phyloP scores from a whole-genome alignment of 1,140 invertebrate species.

The Myzus persicae region DNA sequence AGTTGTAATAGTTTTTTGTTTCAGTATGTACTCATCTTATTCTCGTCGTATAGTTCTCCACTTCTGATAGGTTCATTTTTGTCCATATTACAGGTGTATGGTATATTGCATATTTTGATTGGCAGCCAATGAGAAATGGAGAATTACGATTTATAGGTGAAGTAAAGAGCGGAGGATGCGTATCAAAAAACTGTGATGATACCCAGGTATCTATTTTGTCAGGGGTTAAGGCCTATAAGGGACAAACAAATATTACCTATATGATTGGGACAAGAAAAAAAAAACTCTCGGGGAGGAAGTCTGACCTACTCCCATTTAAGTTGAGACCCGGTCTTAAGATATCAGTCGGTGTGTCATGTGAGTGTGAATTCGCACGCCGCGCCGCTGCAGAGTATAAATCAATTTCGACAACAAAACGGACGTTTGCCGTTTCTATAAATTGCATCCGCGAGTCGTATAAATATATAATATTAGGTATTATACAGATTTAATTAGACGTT shows the following conservation, averaged over 20 bases:
- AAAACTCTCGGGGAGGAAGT: not conserved
- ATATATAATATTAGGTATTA: not conserved
- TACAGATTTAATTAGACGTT: conserved; percentile 27
- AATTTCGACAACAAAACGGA: conserved; percentile 5
- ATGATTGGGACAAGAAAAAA: not conserved
- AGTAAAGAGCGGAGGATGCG: too few relatives aligned
- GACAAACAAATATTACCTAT: not conserved
- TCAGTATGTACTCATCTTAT: too few relatives aligned
- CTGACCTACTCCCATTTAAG: not conserved
- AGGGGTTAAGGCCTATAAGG: too few relatives aligned
- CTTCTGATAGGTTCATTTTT: too few relatives aligned
- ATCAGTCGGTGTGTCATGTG: not conserved
- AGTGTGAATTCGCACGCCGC: not conserved
- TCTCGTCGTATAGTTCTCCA: too few relatives aligned
- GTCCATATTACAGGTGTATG: too few relatives aligned
- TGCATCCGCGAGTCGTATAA: not conserved
- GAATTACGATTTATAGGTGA: too few relatives aligned
- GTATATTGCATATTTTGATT: too few relatives aligned
- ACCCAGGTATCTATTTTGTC: too few relatives aligned
- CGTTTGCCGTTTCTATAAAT: not conserved
- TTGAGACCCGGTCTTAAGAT: not conserved
- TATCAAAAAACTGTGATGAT: too few relatives aligned
- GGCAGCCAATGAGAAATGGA: too few relatives aligned
- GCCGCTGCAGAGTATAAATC: not conserved
- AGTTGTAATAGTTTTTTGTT: too few relatives aligned